Conservation (phyloP, 92 coral and sea anemone species). For the Parazoanthus swiftii region DNA sequence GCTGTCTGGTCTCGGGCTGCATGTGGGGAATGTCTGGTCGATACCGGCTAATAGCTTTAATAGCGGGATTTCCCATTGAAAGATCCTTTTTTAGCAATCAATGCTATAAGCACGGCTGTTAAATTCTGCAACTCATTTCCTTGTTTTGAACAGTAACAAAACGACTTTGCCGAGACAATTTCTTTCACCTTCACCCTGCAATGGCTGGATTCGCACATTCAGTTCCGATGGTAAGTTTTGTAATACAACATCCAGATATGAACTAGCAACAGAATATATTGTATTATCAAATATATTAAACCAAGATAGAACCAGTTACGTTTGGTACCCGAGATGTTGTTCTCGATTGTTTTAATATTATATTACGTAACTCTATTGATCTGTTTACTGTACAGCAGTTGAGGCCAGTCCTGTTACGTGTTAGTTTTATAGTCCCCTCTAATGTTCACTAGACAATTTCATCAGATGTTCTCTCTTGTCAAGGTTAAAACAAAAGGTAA, state of each 20-base stretch:
- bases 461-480: no score
- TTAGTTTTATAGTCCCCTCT: no score
- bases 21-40: background rate
- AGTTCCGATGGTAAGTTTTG: background rate
- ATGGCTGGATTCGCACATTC: slow-evolving; percentile 18
- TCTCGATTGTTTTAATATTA: no score
- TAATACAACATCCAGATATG: background rate
- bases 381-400: no score
- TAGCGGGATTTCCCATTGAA: background rate
- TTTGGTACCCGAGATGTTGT: background rate
- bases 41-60: background rate
- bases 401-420: no score
- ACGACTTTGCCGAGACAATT: slow-evolving; percentile 1
- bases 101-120: background rate
- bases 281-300: background rate
- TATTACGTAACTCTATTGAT: background rate
- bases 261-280: background rate
- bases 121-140: background rate
- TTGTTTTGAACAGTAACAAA: background rate
- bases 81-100: background rate
- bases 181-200: background rate
- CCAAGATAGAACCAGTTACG: background rate
- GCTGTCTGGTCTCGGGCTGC: background rate
- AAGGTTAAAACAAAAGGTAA: no score
- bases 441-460: no score